phyloP scores from a whole-genome alignment of 2,113 vertebrate species.

The Brachyistius frenatus region DNA sequence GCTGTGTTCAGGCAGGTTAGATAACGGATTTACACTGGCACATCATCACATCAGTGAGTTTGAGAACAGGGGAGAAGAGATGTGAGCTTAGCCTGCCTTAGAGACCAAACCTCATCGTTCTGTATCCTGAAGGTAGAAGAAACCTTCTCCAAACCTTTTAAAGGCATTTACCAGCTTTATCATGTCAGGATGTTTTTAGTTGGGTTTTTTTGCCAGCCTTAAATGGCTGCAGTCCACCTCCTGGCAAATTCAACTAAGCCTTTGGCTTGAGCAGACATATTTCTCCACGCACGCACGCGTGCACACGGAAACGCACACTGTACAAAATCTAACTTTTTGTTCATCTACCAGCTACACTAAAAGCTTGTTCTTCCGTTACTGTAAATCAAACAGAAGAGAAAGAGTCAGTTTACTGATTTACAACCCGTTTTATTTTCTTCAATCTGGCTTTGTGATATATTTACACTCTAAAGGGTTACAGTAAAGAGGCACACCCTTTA shows the following conservation, averaged over 20 bases:
- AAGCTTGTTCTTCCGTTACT: background rate
- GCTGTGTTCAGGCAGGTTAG: slow-evolving; percentile 19
- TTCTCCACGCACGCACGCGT: background rate
- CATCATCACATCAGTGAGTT: slow-evolving; percentile 22
- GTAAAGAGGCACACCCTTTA: background rate
- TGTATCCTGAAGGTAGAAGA: slow-evolving; percentile 18
- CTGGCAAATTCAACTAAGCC: background rate
- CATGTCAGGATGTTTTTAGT: background rate
- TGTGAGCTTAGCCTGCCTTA: slow-evolving; percentile 16
- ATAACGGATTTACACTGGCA: slow-evolving; percentile 48
- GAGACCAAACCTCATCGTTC: slow-evolving; percentile 26
- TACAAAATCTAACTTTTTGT: background rate
- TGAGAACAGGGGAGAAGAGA: slow-evolving; percentile 6
- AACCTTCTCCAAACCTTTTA: slow-evolving; percentile 8
- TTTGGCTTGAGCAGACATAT: background rate
- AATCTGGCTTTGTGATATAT: background rate
- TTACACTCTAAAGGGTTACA: background rate
- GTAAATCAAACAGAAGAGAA: background rate
- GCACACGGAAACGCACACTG: too few species aligned
- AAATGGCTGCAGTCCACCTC: slow-evolving; percentile 4
- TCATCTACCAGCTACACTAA: too few species aligned
- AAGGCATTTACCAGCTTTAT: slow-evolving; percentile 17
- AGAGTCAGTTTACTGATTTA: background rate
- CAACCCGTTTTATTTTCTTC: background rate
- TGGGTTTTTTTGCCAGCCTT: background rate